Conservation (phyloP, 2,888 invertebrate genomes). For the Osedax fenrisi region DNA sequence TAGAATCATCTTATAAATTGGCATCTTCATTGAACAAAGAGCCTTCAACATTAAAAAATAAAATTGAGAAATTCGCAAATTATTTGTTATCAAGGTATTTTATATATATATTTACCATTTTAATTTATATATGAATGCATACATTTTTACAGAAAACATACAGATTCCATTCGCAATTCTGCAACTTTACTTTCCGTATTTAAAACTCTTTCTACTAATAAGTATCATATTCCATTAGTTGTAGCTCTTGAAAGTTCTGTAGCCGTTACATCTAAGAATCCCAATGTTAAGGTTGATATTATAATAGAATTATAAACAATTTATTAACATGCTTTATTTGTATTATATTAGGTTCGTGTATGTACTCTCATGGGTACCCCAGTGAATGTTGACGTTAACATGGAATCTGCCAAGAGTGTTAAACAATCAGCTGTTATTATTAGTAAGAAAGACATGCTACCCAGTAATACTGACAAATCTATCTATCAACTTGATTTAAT, state of each 20-base stretch:
- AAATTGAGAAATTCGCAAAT: conserved; percentile 74
- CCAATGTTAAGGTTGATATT: background rate
- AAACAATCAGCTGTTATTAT: background rate
- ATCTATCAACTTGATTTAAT: background rate
- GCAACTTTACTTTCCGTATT: conserved; percentile 69
- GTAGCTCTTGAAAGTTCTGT: background rate
- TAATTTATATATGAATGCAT: too few relatives aligned
- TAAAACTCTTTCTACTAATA: conserved; percentile 60
- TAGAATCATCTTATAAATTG: conserved; percentile 59
- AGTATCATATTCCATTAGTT: conserved; percentile 52
- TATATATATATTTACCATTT: conserved; percentile 14
- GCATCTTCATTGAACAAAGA: conserved; percentile 58
- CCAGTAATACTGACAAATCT: background rate
- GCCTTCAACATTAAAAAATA: conserved; percentile 60
- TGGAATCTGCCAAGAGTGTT: background rate
- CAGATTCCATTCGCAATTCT: conserved; percentile 72
- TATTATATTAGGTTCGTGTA: background rate
- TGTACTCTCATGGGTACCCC: background rate
- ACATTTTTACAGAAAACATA: conserved; percentile 63
- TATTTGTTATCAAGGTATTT: conserved; percentile 59
- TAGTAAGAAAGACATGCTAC: background rate
- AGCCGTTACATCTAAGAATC: background rate
- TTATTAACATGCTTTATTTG: too few relatives aligned
- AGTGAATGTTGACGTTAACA: background rate
- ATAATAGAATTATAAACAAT: too few relatives aligned